A percentile compares a stretch with the other conserved stretches of the same genome.
These are phyloP conservation scores for Aphelenchoides bicaudatus DNA, from an alignment of 2,888 invertebrate species.

Conservation along the genomic window DNA sequence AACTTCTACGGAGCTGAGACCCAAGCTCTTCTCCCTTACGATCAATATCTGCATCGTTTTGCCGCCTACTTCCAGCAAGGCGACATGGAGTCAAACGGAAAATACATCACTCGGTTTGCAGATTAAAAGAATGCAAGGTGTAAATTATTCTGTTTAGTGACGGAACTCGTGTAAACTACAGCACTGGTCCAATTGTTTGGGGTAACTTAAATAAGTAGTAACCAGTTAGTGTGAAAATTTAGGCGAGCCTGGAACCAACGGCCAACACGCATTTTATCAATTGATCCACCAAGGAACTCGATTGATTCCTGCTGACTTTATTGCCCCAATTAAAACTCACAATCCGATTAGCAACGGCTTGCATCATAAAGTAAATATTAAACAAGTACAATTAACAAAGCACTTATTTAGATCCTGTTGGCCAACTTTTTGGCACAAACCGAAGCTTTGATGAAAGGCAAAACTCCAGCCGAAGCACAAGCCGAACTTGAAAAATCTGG, in stretches of 20 bases:
- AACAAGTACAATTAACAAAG: background rate
- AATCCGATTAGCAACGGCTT: constrained; percentile 76
- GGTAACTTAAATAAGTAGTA: no score
- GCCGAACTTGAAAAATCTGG: constrained; percentile 78
- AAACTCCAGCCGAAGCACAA: constrained; percentile 70
- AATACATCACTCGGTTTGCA: constrained; percentile 67
- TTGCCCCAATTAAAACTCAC: constrained; percentile 85
- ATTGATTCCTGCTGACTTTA: constrained; percentile 91
- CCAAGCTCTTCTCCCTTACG: constrained; percentile 91
- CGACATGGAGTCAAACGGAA: constrained; percentile 92
- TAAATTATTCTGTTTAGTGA: constrained; percentile 31
- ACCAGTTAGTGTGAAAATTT: no score
- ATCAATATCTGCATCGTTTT: constrained; percentile 93
- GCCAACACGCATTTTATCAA: constrained; percentile 99
- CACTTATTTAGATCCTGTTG: constrained; percentile 71
- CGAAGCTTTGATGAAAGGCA: constrained; percentile 89
- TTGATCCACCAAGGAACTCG: constrained; percentile 87
- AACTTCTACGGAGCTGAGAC: constrained; percentile 94
- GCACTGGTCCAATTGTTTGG: constrained; percentile 81
- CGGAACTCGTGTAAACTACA: constrained; percentile 64
- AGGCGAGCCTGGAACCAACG: constrained; percentile 91
- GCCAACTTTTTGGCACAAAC: constrained; percentile 98
- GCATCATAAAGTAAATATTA: constrained; percentile 73
- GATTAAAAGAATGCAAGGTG: constrained; percentile 9
- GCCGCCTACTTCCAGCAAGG: constrained; percentile 96